Conservation (phyloP, 2,888 invertebrate genomes). For the Andricus quercusramuli region DNA sequence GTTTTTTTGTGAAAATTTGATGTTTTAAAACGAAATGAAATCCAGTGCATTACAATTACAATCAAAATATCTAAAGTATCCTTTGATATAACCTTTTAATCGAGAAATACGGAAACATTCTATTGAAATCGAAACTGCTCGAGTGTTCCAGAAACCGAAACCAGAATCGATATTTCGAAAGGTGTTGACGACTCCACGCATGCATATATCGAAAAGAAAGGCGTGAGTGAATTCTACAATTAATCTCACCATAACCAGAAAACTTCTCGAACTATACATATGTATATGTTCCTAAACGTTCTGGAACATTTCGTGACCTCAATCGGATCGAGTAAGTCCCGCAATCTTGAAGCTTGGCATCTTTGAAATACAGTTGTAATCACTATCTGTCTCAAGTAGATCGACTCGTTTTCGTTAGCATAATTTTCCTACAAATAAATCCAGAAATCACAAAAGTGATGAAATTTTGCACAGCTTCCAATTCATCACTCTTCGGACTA, state of each 20-base stretch:
- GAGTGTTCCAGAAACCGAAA: conserved; percentile 1
- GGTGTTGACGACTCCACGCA: neutral
- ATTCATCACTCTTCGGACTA: neutral
- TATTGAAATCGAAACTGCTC: conserved; percentile 1
- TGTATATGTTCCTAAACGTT: conserved; percentile 22
- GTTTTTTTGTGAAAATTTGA: neutral
- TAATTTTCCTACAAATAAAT: neutral
- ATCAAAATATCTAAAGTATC: neutral
- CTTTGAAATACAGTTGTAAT: conserved; percentile 36
- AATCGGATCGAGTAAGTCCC: conserved; percentile 10
- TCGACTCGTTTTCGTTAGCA: conserved; percentile 25
- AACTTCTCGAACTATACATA: neutral
- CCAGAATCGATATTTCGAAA: conserved; percentile 4
- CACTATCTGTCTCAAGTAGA: neutral
- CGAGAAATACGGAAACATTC: neutral
- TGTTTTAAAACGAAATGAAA: neutral
- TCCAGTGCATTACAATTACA: neutral
- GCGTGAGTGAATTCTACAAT: neutral
- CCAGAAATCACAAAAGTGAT: neutral
- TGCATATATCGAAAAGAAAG: neutral
- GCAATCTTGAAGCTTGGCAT: conserved; percentile 6
- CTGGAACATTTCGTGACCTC: conserved; percentile 16
- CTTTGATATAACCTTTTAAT: neutral
- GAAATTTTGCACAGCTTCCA: neutral
- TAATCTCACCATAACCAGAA: neutral